Evolutionary conservation across 1,140 invertebrate genomes (phyloP).

Genomic region (Drosophila virilis): DNA sequence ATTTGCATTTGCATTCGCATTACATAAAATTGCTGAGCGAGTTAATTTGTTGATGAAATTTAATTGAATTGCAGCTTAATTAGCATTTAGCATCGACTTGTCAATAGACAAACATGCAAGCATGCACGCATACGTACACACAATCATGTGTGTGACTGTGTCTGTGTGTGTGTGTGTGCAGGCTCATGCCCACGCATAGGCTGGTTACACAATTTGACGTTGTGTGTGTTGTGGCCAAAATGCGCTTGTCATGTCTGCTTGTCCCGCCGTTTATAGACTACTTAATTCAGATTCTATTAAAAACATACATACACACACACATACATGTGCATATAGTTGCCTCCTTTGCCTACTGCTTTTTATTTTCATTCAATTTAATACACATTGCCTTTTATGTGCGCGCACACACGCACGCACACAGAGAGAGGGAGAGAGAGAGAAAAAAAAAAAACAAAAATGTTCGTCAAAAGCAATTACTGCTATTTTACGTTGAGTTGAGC

Average conservation of each 20-base stretch:
- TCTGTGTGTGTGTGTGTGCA: neutral
- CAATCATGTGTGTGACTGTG: neutral
- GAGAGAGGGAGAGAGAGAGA: neutral
- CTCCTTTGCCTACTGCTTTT: slow-evolving; percentile 61
- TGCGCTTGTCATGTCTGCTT: slow-evolving; percentile 27
- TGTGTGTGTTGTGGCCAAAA: slow-evolving; percentile 26
- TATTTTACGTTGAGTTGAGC: slow-evolving; percentile 64
- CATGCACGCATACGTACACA: neutral
- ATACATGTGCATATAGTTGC: neutral
- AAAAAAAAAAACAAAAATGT: slow-evolving; percentile 28
- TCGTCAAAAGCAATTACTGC: slow-evolving; percentile 73
- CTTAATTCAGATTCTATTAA: slow-evolving; percentile 54
- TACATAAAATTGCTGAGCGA: slow-evolving; percentile 69
- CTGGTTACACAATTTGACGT: slow-evolving; percentile 63
- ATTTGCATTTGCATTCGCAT: slow-evolving; percentile 66
- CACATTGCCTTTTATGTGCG: slow-evolving; percentile 58
- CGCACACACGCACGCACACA: slow-evolving; percentile 29
- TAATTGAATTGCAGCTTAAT: slow-evolving; percentile 54
- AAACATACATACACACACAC: neutral
- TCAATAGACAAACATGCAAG: slow-evolving; percentile 5
- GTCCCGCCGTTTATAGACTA: slow-evolving; percentile 56
- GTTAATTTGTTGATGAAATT: slow-evolving; percentile 70
- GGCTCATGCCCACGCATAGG: slow-evolving; percentile 22
- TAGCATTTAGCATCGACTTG: slow-evolving; percentile 37
- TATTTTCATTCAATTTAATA: slow-evolving; percentile 81